phyloP scores from a whole-genome alignment of 1,140 invertebrate genomes.

The Cryptotermes secundus region DNA sequence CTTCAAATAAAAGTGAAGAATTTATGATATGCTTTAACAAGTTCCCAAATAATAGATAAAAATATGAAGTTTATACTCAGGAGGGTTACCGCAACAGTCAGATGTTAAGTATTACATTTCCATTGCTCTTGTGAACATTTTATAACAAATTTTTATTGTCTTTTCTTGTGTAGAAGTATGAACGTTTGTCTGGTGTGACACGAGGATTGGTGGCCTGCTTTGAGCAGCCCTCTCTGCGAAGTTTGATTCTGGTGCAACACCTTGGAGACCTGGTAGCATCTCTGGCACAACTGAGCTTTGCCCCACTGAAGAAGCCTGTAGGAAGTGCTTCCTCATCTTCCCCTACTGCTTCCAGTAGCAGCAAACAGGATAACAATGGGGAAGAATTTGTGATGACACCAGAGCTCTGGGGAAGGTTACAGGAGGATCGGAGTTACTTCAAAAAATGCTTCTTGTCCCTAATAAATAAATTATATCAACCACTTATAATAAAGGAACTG shows the following conservation, averaged over 20 bases:
- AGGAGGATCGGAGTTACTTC: constrained; percentile 55
- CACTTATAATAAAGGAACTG: constrained; percentile 65
- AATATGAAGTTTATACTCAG: too few species aligned
- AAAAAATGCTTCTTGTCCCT: constrained; percentile 53
- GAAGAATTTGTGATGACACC: constrained; percentile 51
- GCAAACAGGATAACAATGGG: constrained; percentile 25
- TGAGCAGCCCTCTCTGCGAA: constrained; percentile 46
- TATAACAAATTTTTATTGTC: too few species aligned
- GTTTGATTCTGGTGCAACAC: constrained; percentile 47
- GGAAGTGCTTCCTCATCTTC: background rate
- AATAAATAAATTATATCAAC: constrained; percentile 57
- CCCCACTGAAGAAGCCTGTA: constrained; percentile 60
- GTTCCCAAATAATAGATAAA: too few species aligned
- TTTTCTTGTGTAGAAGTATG: constrained; percentile 45
- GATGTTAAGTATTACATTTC: too few species aligned
- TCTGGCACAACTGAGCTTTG: constrained; percentile 68
- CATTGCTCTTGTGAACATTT: too few species aligned
- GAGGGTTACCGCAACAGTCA: too few species aligned
- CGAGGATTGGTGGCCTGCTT: constrained; percentile 47
- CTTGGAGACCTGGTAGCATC: constrained; percentile 58
- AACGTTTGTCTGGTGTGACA: constrained; percentile 44
- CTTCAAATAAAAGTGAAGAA: too few species aligned
- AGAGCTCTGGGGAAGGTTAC: constrained; percentile 55
- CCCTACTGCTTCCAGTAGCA: constrained; percentile 33
- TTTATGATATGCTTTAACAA: too few species aligned